Percentiles rank a stretch among this genome's conserved stretches.
phyloP scores from a whole-genome alignment of 2,113 vertebrate species.

The Miniopterus natalensis region DNA sequence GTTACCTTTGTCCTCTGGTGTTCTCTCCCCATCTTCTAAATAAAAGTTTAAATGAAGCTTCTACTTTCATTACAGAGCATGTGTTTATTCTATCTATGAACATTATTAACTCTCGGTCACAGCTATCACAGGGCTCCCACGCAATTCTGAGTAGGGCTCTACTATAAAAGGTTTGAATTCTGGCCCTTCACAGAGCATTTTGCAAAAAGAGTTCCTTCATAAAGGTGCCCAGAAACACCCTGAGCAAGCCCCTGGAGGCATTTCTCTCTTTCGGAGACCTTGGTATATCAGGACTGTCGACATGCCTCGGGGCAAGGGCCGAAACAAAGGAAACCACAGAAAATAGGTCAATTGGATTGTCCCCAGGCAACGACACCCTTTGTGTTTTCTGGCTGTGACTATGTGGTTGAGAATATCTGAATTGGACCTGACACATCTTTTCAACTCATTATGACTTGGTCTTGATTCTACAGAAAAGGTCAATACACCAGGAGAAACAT shows the following conservation, averaged over 20 bases:
- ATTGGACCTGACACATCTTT: conserved; percentile 69
- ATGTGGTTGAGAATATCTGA: not conserved
- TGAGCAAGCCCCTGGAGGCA: not conserved
- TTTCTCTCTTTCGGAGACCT: not conserved
- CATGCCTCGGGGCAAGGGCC: not conserved
- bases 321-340: accelerated
- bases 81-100: not conserved
- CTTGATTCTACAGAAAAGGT: not conserved
- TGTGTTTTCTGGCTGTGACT: not conserved
- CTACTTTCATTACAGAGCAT: accelerated
- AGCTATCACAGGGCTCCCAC: too few species aligned
- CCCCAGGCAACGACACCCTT: not conserved
- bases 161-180: not conserved
- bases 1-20: not conserved
- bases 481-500: conserved; percentile 66
- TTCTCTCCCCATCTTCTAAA: not conserved
- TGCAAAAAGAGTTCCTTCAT: not conserved
- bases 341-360: not conserved
- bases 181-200: not conserved
- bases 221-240: accelerated
- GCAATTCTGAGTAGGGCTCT: accelerated
- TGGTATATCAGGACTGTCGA: accelerated
- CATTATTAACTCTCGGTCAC: accelerated
- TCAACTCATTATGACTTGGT: conserved; percentile 1
- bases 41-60: not conserved